Base-by-base conservation (phyloP, 2,888 invertebrate species). In the Erebia palarica region DNA sequence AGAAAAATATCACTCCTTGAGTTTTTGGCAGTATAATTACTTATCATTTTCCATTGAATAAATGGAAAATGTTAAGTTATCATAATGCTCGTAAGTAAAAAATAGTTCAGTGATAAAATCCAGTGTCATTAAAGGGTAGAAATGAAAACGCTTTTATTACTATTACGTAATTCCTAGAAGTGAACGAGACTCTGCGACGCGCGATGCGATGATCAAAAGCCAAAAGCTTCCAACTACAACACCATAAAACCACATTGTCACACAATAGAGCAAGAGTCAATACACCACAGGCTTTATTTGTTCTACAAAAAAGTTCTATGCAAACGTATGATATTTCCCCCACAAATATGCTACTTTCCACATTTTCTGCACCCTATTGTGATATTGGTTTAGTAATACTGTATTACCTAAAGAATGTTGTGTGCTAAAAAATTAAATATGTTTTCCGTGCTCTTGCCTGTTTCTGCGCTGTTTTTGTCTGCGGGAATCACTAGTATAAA, bases 321-420 rank as follows among this genome's bases (percentile, higher is more conserved):
- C 59, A 67, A 67, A 67, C 49, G 59, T 67, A 58, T 67, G 21
- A 78, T 80, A 82, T 80, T 81, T 82, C 83, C 83, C 78, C 69
- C 76, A 79, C 65, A 65, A 65, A 65, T 55, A 65, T 57, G 7
- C 7, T 7, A 57, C 80, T 70, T 59, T 55, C 16, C 18, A 65
- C 65, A 65, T 55, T 65, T 57, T 21, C 18, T 65, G 65, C 57
- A 44, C 57, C 36, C 4, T 65, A 13, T 65, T 65, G 16, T 53
- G 55, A 13, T 55, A 53, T 42, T 65, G 53, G 53, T 16, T 65
- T 53, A 16, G 44, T 61, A 44, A 61, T 16, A 44, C 8, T 42
- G 14, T 55, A 55, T 16, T 58, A 58, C 4, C 18, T 36, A 27
- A 11, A 4, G 21, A 58, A 13, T 11, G 57, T 58, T 58, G 13